Evolutionary conservation across 1,140 invertebrate species (phyloP), one percentile per base, ranked within the genome.

Genomic region (Halictus rubicundus): DNA sequence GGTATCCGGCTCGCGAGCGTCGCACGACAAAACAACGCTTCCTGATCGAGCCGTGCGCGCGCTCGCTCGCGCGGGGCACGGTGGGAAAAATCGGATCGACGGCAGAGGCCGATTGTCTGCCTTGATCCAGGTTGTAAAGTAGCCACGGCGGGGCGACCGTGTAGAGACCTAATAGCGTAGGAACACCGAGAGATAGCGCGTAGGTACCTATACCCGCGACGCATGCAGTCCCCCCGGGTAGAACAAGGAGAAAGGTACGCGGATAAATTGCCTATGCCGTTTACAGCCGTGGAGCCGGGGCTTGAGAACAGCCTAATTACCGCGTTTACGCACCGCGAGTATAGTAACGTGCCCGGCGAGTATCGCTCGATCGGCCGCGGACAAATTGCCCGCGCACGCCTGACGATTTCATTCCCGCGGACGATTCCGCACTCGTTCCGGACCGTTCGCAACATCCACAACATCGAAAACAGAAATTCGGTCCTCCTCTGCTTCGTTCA

Each of bases 161-260:
- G 74, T 71, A 57, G 68, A 81, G 32, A 81, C 57, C 60, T 81
- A 79, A 78, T 79, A 78, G 76, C 60, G 63, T 39, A 79, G 52
- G 78, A 66, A 66, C 60, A 32, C 32, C 32, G 32, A 39, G 60
- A 57, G 78, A 73, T 79, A 79, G 49, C 49, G 49, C 77, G 42
- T 66, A 73, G 77, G 42, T 63, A 79, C 77, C 49, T 21, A 7
- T n/a, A 32, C 54, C 32, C 25, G 70, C 32, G 77, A 79, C 74
- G 71, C 54, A 42, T 73, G 49, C 70, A 52, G 71, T 52, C 63
- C 52, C 52, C 32, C 42, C 10, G 68, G 49, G 80, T 32, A 66
- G 66, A 72, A 79, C 76, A 82, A 82, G 68, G 80, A 82, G 80
- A 82, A 82, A 82, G 80, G 80, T 79, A 79, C 76, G 76, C 76